phyloP scores from a whole-genome alignment of 2,888 invertebrate species.

The Glyphotaelius pellucidus region DNA sequence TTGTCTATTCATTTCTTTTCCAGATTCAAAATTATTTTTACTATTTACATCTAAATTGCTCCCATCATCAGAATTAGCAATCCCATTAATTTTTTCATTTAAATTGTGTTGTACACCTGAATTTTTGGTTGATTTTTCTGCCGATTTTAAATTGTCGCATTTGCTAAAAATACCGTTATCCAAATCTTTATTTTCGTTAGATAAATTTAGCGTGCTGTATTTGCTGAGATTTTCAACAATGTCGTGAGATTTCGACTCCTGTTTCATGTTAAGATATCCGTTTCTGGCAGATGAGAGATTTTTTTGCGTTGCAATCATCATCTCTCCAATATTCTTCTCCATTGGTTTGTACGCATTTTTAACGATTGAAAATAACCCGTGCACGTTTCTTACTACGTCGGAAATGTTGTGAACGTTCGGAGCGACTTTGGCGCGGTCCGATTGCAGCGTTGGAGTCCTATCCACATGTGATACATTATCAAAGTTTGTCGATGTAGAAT shows the following conservation, averaged over 20 bases:
- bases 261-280: conserved; percentile 56
- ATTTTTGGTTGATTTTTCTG: not conserved
- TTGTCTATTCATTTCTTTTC: conserved; percentile 3
- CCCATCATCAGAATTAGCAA: not conserved
- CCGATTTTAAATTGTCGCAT: conserved; percentile 49
- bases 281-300: conserved; percentile 60
- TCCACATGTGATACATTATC: conserved; percentile 28
- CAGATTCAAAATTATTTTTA: not conserved
- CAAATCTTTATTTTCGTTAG: conserved; percentile 57
- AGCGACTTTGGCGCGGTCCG: conserved; percentile 54
- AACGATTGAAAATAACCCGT: conserved; percentile 75
- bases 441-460: conserved; percentile 40
- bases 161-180: conserved; percentile 58
- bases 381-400: conserved; percentile 74
- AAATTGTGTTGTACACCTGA: not conserved
- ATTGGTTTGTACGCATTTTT: conserved; percentile 72
- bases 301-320: conserved; percentile 63
- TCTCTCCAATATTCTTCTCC: conserved; percentile 63
- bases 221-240: conserved; percentile 58
- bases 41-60: not conserved
- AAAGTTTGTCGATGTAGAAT: conserved; percentile 19
- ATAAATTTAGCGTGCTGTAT: conserved; percentile 62
- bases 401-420: conserved; percentile 60
- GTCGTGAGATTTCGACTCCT: conserved; percentile 37
- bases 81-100: not conserved